These are phyloP conservation scores for Eudyptes chrysolophus DNA, from an alignment of 2,113 vertebrate species.

Conservation along the genomic window DNA sequence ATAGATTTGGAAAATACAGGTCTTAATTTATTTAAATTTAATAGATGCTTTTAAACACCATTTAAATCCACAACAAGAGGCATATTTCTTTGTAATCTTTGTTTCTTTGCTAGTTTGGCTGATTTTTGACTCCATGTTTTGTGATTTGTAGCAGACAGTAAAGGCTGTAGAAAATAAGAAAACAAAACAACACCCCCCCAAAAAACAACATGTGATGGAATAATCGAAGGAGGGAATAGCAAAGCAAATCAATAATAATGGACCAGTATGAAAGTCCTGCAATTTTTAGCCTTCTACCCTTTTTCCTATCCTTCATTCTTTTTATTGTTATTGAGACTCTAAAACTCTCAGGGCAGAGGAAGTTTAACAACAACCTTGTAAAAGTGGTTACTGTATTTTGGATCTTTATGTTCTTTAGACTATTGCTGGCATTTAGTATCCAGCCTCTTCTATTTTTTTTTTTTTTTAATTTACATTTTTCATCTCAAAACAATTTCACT, in stretches of 20 bases:
- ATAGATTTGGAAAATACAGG: background rate
- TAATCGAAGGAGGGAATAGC: background rate
- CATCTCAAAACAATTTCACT: background rate
- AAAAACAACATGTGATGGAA: background rate
- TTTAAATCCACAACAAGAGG: background rate
- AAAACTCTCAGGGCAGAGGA: background rate
- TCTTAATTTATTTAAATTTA: background rate
- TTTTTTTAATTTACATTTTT: background rate
- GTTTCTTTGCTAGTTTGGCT: background rate
- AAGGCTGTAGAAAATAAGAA: background rate
- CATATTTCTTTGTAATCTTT: background rate
- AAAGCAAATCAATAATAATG: background rate
- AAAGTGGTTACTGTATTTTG: background rate
- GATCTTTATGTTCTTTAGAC: background rate
- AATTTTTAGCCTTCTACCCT: background rate
- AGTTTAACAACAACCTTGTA: background rate
- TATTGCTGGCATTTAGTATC: background rate
- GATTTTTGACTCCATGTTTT: background rate
- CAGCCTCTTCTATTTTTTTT: background rate
- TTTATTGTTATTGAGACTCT: background rate
- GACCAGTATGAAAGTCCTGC: background rate
- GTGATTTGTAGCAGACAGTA: background rate
- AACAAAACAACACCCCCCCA: fast-evolving
- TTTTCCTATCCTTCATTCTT: background rate
- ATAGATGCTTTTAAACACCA: background rate